Percentiles rank a stretch among this genome's conserved stretches.
Conservation (phyloP, 2,888 invertebrate species). For the Dinocampus coccinellae region DNA sequence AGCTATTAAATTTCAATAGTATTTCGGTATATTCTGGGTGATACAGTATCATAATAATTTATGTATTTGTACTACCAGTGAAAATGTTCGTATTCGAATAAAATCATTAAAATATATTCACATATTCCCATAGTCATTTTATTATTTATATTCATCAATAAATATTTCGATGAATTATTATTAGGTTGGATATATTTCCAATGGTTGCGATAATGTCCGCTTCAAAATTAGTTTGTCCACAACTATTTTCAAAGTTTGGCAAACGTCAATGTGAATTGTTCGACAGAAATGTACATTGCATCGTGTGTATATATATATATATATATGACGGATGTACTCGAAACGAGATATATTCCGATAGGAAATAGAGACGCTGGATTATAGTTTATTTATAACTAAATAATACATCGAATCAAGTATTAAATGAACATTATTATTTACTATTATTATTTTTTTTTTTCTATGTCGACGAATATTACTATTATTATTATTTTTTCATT, state of each 20-base stretch:
- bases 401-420: neutral
- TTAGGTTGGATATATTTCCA: conserved; percentile 9
- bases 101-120: neutral
- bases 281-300: conserved; percentile 8
- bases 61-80: too few relatives aligned
- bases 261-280: conserved; percentile 2
- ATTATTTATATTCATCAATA: neutral
- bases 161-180: conserved; percentile 8
- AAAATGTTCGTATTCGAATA: neutral
- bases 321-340: neutral
- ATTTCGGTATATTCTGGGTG: neutral
- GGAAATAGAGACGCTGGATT: neutral
- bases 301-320: neutral
- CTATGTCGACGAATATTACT: neutral
- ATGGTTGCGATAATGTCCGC: neutral
- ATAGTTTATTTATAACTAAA: conserved; percentile 13
- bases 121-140: neutral
- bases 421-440: neutral
- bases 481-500: conserved; percentile 5
- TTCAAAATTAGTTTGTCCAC: conserved; percentile 11
- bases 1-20: conserved; percentile 21
- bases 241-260: conserved; percentile 11
- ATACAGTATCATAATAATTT: too few relatives aligned
- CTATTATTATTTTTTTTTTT: neutral
- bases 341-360: neutral